These are phyloP conservation scores for Leptothorax acervorum DNA, from an alignment of 2,888 invertebrate genomes.

Conservation along the genomic window DNA sequence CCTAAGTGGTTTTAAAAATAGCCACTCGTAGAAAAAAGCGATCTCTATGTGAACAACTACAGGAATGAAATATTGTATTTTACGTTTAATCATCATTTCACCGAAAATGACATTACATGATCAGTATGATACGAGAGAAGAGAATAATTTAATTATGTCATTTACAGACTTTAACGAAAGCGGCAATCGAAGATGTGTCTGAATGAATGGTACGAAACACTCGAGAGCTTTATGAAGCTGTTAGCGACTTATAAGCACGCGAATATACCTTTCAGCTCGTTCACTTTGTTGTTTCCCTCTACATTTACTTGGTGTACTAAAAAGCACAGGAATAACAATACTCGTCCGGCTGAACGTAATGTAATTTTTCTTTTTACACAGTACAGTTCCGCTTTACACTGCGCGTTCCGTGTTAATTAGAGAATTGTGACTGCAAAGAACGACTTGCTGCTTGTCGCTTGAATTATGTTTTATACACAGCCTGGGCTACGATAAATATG, in stretches of 20 bases:
- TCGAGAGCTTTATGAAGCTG: constrained; percentile 29
- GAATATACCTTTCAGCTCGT: constrained; percentile 14
- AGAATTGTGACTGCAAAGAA: constrained; percentile 32
- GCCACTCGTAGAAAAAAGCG: not conserved
- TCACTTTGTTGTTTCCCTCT: constrained; percentile 31
- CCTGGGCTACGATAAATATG: constrained; percentile 37
- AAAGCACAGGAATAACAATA: constrained; percentile 49
- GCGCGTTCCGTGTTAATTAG: constrained; percentile 48
- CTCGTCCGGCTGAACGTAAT: constrained; percentile 42
- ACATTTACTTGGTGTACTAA: constrained; percentile 17
- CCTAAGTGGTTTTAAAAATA: not conserved
- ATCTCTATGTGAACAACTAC: not conserved
- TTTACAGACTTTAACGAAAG: constrained; percentile 24
- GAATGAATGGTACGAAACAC: constrained; percentile 4
- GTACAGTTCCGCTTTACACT: constrained; percentile 29
- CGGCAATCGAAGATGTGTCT: constrained; percentile 10
- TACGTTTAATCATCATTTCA: not conserved
- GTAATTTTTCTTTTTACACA: constrained; percentile 42
- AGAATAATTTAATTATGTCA: constrained; percentile 31
- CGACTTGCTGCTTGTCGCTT: constrained; percentile 38
- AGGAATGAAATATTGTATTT: not conserved
- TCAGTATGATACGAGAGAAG: not conserved
- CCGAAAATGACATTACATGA: not conserved
- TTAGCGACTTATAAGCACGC: constrained; percentile 5
- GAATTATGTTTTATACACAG: constrained; percentile 46